Evolutionary conservation across 2,888 invertebrate species (phyloP), one percentile per base, ranked within the genome.

Genomic region (Drosophila prostipennis): DNA sequence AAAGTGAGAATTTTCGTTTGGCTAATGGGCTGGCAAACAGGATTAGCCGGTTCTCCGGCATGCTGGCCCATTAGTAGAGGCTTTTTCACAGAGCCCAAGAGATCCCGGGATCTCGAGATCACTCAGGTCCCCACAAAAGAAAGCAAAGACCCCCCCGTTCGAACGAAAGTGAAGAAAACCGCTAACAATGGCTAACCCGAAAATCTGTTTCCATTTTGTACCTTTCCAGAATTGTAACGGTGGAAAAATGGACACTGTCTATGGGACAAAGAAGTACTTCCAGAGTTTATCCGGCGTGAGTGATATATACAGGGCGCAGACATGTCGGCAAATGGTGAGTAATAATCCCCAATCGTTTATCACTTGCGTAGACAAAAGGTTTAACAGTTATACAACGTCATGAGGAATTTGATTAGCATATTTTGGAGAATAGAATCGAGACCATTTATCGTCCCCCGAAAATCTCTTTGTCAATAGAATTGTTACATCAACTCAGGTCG

Each of bases 261-360:
- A 92, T 74, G 92, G 92, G 19, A 92, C 92, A 64, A 92, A 92
- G 80, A 92, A 92, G 72, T 92, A 92, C 72, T 92, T 92, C 69
- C 92, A 92, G 73, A 92, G 92, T 69, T 82, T 92, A 77, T 91
- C 91, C 54, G 91, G 89, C 53, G 90, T 90, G 53, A 92, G 91
- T 72, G 92, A 92, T 79, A 91, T 91, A 65, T 92, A 92, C 79
- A 89, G 92, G 19, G 86, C 89, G 51, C 91, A 90, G 74, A 89
- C 91, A 69, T 91, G 91, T 75, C 90, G 92, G 67, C 89, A 90
- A 72, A 87, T 91, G 91, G 92, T 92, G 78, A 91, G 92, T 63
- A 63, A 48, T 63, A 63, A 64, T 63, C 48, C 64, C 6, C 40
- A 16, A 26, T 91, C 59, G 43, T 80, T 42, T 49, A 74, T 65